phyloP scores from a whole-genome alignment of 2,888 invertebrate species.

The Diadromus collaris region DNA sequence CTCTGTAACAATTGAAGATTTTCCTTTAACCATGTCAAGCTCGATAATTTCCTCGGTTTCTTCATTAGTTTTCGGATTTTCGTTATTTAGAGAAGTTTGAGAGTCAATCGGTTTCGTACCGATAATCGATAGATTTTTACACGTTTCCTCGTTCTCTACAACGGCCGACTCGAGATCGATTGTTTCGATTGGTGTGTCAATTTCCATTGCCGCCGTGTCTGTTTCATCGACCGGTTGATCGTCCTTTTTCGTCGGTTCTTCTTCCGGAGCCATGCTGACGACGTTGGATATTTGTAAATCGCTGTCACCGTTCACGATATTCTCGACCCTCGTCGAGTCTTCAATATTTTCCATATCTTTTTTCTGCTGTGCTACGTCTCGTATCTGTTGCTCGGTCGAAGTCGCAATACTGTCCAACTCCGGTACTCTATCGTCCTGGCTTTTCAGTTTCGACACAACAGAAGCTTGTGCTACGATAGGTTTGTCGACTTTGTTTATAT shows the following conservation, averaged over 20 bases:
- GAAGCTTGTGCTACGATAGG: background rate
- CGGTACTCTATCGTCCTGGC: background rate
- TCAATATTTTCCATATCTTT: background rate
- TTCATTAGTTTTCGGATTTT: conserved; percentile 30
- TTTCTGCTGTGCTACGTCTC: background rate
- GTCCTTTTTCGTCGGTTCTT: background rate
- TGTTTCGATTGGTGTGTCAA: conserved; percentile 34
- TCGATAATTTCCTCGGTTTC: conserved; percentile 26
- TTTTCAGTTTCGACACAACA: background rate
- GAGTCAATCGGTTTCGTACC: conserved; percentile 1
- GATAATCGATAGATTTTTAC: background rate
- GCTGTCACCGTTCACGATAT: background rate
- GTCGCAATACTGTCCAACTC: background rate
- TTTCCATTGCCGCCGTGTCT: conserved; percentile 34
- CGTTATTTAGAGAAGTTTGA: conserved; percentile 14
- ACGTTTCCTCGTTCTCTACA: background rate
- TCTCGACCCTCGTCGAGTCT: background rate
- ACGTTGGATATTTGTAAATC: conserved; percentile 19
- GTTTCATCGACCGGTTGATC: background rate
- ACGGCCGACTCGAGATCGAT: background rate
- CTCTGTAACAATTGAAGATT: conserved; percentile 68
- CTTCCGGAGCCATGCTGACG: background rate
- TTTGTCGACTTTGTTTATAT: conserved; percentile 30
- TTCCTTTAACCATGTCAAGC: conserved; percentile 59
- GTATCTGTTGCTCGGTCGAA: background rate